Evolutionary conservation across 2,888 invertebrate genomes (phyloP).

Genomic region (Xanthorhoe spadicearia): DNA sequence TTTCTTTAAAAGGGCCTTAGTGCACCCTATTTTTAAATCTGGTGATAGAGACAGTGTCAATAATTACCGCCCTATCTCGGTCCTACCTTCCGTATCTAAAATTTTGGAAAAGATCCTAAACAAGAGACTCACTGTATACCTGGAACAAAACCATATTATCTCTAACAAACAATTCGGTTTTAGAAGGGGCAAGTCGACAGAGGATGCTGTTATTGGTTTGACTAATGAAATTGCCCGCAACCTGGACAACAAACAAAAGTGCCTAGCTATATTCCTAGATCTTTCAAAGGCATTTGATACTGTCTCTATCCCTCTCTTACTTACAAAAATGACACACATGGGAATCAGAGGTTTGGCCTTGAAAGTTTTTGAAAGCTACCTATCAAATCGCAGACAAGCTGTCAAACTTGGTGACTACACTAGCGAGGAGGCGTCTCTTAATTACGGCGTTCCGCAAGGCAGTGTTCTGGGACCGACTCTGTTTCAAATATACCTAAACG

Average conservation of each 20-base stretch:
- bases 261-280: conserved; percentile 1
- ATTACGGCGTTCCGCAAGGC: conserved; percentile 6
- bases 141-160: conserved; percentile 18
- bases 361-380: not conserved
- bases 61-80: conserved; percentile 34
- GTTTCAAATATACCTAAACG: conserved; percentile 5
- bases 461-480: conserved; percentile 7
- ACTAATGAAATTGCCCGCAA: conserved; percentile 3
- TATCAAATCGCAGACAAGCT: not conserved
- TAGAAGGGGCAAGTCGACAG: conserved; percentile 17
- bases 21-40: conserved; percentile 27
- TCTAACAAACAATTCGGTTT: conserved; percentile 32
- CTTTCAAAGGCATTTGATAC: conserved; percentile 8
- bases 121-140: conserved; percentile 14
- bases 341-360: not conserved
- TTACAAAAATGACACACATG: not conserved
- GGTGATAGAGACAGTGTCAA: conserved; percentile 25
- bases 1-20: conserved; percentile 21
- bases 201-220: not conserved
- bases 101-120: conserved; percentile 27
- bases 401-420: conserved; percentile 1
- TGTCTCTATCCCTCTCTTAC: not conserved
- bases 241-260: not conserved
- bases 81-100: conserved; percentile 29
- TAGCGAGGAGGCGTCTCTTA: not conserved